Base-by-base conservation (phyloP, 2,797 vertebrate species). In the Scleropages formosus region DNA sequence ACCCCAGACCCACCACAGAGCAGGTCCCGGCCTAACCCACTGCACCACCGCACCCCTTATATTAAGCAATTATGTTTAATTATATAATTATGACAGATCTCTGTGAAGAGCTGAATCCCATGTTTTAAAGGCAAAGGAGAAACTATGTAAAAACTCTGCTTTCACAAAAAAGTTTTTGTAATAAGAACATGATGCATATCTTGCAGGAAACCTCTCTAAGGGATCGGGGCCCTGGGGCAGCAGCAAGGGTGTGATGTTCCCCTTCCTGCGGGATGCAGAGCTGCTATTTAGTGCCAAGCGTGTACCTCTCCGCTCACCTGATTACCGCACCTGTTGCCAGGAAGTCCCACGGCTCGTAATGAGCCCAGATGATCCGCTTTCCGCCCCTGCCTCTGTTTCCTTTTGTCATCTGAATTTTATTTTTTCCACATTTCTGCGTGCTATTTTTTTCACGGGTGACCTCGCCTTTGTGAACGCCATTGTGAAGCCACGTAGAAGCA, bases 21-120 rank as follows among this genome's bases (percentile, higher is more conserved):
- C n/a, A n/a, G n/a, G n/a, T n/a, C n/a, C n/a, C n/a, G n/a, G n/a
- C n/a, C n/a, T n/a, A n/a, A n/a, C n/a, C n/a, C n/a, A n/a, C n/a
- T n/a, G n/a, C n/a, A n/a, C n/a, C n/a, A n/a, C n/a, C n/a, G n/a
- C n/a, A n/a, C n/a, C n/a, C n/a, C n/a, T n/a, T n/a, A n/a, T n/a
- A 67, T 67, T 65, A 49, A 46, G 65, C 68, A 68, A 68, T 68
- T 68, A 68, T 68, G 65, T 68, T 49, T 68, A 68, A 68, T 68
- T 46, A 68, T 68, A 68, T 68, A 68, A 68, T 68, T 68, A 68
- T 49, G 68, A 68, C 68, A 65, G 68, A 68, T n/a, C 65, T 24
- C 44, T n/a, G 65, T 68, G 49, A 68, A 68, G 65, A 68, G n/a
- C 24, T 46, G 49, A 68, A 68, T n/a, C 65, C 65, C 65, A 49